phyloP scores from a whole-genome alignment of 92 coral and sea anemone species.

The Phymanthus crucifer region DNA sequence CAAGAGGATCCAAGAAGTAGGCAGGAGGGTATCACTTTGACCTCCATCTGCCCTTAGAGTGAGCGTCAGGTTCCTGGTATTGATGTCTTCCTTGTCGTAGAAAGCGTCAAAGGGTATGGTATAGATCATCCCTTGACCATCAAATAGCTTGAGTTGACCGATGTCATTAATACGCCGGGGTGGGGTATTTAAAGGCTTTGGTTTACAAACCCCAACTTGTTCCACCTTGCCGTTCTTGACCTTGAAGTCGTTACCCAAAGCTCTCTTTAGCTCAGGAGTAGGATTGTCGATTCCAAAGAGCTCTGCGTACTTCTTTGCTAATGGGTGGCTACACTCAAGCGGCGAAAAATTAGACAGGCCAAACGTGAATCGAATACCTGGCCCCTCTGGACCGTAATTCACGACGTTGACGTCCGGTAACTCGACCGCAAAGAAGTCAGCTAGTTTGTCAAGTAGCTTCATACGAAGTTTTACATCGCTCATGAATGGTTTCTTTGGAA shows the following conservation, averaged over 20 bases:
- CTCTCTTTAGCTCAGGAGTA: not conserved
- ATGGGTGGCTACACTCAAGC: constrained; percentile 24
- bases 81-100: constrained; percentile 59
- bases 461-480: constrained; percentile 52
- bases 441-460: constrained; percentile 57
- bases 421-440: constrained; percentile 57
- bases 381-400: constrained; percentile 41
- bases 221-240: constrained; percentile 33
- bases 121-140: constrained; percentile 57
- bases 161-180: constrained; percentile 53
- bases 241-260: constrained; percentile 22
- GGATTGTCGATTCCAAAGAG: constrained; percentile 33
- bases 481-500: constrained; percentile 46
- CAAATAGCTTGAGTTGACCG: constrained; percentile 46
- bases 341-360: constrained; percentile 41
- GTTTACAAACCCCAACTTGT: constrained; percentile 32
- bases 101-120: constrained; percentile 59
- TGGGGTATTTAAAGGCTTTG: constrained; percentile 28
- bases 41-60: constrained; percentile 37
- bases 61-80: constrained; percentile 58
- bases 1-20: constrained; percentile 58
- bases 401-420: constrained; percentile 41
- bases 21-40: constrained; percentile 27
- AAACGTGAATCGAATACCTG: constrained; percentile 38
- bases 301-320: constrained; percentile 17